These are phyloP conservation scores for Zygaena filipendulae DNA, from an alignment of 2,888 invertebrate species.

Conservation along the genomic window DNA sequence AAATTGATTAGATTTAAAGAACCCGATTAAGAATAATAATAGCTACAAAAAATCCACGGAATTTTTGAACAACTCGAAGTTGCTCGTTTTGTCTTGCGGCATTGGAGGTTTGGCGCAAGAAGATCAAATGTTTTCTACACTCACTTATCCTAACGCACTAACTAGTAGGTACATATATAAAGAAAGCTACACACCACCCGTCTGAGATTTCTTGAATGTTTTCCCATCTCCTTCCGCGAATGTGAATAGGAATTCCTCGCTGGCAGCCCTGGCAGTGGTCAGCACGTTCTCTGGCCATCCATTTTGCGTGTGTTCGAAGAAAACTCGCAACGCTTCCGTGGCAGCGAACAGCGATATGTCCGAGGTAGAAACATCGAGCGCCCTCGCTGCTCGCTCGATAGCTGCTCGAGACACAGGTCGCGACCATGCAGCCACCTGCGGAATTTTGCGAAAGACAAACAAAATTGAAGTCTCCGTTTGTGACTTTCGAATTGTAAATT, in stretches of 20 bases:
- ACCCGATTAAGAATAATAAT: too few species aligned
- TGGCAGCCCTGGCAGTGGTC: constrained; percentile 71
- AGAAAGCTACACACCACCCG: too few species aligned
- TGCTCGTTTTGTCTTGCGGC: too few species aligned
- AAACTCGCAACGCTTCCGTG: constrained; percentile 72
- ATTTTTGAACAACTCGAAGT: too few species aligned
- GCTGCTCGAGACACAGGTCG: constrained; percentile 68
- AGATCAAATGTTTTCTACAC: too few species aligned
- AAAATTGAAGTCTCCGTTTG: not conserved
- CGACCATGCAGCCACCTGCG: constrained; percentile 77
- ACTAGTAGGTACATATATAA: too few species aligned
- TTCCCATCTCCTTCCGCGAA: constrained; percentile 55
- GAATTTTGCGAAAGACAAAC: too few species aligned
- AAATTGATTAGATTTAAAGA: too few species aligned
- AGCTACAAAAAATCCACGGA: too few species aligned
- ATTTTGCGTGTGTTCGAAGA: constrained; percentile 65
- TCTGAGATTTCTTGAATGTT: constrained; percentile 62
- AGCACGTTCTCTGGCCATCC: constrained; percentile 69
- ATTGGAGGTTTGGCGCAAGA: too few species aligned
- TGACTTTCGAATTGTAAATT: too few species aligned
- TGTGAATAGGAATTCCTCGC: constrained; percentile 65
- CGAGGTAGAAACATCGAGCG: constrained; percentile 70
- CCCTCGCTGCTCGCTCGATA: constrained; percentile 67
- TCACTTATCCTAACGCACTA: too few species aligned
- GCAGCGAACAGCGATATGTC: constrained; percentile 73